Percentiles rank a stretch among this genome's conserved stretches.
phyloP scores from a whole-genome alignment of 2,888 invertebrate genomes.

The Himalopsyche kuldschensis region DNA sequence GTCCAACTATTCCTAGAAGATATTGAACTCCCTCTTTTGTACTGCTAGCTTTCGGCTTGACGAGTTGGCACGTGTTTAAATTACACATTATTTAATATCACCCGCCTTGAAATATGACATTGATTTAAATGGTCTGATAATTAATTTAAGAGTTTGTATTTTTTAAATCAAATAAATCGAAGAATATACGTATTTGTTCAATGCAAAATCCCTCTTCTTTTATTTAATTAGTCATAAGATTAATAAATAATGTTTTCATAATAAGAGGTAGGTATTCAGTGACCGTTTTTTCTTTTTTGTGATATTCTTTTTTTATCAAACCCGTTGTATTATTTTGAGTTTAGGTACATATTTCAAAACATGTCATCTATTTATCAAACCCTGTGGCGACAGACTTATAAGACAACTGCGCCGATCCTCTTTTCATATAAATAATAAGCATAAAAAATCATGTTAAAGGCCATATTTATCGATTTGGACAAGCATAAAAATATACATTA shows the following conservation, averaged over 20 bases:
- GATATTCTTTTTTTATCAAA: not conserved
- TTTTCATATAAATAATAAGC: conserved; percentile 2
- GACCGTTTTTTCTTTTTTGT: not conserved
- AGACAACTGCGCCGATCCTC: conserved; percentile 25
- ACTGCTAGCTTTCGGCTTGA: no score
- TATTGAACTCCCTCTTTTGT: no score
- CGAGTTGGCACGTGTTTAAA: no score
- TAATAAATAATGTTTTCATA: not conserved
- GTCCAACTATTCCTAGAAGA: no score
- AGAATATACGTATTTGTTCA: not conserved
- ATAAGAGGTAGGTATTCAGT: not conserved
- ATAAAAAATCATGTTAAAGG: not conserved
- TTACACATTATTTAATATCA: no score
- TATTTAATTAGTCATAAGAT: not conserved
- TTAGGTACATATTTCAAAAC: conserved; percentile 24
- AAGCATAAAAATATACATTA: not conserved
- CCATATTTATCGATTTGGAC: not conserved
- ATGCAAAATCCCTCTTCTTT: not conserved
- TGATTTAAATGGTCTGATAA: no score
- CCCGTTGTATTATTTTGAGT: not conserved
- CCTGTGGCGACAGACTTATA: conserved; percentile 31
- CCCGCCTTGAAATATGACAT: no score
- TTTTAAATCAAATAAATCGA: not conserved
- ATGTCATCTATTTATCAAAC: conserved; percentile 35
- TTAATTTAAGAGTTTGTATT: no score